Percentiles rank a stretch among this genome's conserved stretches.
Conservation (phyloP, 2,888 invertebrate species). For the Dryomyza anilis region DNA sequence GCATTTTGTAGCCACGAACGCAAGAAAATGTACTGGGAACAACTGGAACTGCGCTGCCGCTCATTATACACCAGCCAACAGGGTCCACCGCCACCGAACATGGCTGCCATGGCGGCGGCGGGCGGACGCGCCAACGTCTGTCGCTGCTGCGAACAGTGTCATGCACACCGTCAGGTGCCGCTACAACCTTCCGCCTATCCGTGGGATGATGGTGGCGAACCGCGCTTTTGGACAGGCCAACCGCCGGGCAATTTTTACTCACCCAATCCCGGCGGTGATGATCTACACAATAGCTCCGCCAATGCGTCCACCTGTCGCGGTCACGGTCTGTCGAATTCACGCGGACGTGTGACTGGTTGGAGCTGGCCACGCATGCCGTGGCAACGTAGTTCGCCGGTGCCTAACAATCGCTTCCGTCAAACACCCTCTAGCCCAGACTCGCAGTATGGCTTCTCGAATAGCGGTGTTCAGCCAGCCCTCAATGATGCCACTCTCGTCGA, state of each 20-base stretch:
- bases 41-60: conserved; percentile 81
- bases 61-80: conserved; percentile 70
- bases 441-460: conserved; percentile 76
- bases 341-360: conserved; percentile 63
- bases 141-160: conserved; percentile 75
- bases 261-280: conserved; percentile 76
- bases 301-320: conserved; percentile 50
- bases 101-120: conserved; percentile 57
- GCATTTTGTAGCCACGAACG: conserved; percentile 76
- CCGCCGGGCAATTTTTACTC: conserved; percentile 80
- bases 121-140: conserved; percentile 62
- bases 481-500: conserved; percentile 24
- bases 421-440: conserved; percentile 77
- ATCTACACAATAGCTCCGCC: conserved; percentile 33
- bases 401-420: conserved; percentile 63
- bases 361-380: conserved; percentile 77
- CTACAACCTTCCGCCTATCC: conserved; percentile 65
- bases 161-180: conserved; percentile 64
- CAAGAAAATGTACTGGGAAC: conserved; percentile 95
- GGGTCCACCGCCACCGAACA: conserved; percentile 48
- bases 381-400: conserved; percentile 66
- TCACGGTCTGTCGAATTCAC: conserved; percentile 34
- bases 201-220: conserved; percentile 64
- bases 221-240: conserved; percentile 64
- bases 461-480: conserved; percentile 36